phyloP scores from a whole-genome alignment of 2,113 vertebrate genomes.

The Neogale vison region DNA sequence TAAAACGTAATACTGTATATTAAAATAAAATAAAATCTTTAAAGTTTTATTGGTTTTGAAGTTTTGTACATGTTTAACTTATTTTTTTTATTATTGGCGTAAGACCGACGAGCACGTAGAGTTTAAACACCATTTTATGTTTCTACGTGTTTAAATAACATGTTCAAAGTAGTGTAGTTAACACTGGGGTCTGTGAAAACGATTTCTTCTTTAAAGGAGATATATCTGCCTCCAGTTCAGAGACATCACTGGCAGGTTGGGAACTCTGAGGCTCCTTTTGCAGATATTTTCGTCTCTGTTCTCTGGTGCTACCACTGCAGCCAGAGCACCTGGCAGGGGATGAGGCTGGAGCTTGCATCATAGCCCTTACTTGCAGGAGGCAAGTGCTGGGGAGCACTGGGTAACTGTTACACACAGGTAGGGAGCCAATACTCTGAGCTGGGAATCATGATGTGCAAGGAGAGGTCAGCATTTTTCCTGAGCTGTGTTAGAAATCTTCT shows the following conservation, averaged over 20 bases:
- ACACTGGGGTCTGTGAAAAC: neutral
- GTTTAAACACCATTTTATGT: neutral
- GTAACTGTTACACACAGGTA: no score
- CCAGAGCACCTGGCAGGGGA: neutral
- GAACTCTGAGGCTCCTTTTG: neutral
- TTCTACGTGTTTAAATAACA: neutral
- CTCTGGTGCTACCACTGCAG: neutral
- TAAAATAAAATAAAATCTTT: constrained; percentile 13
- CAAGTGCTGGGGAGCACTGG: neutral
- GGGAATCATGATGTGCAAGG: neutral
- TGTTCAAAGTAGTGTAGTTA: neutral
- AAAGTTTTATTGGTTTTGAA: constrained; percentile 1
- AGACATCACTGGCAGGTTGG: neutral
- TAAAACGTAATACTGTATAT: neutral
- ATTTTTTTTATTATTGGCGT: neutral
- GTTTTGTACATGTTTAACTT: neutral
- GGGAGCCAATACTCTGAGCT: neutral
- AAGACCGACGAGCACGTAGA: neutral
- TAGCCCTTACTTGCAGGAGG: neutral
- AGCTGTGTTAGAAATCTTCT: neutral
- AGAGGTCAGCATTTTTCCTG: neutral
- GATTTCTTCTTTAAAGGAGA: neutral
- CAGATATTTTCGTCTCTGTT: neutral
- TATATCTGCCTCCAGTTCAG: neutral
- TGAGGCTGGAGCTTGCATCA: neutral